Conservation (phyloP, 1,140 invertebrate species). For the Nephila pilipes region DNA sequence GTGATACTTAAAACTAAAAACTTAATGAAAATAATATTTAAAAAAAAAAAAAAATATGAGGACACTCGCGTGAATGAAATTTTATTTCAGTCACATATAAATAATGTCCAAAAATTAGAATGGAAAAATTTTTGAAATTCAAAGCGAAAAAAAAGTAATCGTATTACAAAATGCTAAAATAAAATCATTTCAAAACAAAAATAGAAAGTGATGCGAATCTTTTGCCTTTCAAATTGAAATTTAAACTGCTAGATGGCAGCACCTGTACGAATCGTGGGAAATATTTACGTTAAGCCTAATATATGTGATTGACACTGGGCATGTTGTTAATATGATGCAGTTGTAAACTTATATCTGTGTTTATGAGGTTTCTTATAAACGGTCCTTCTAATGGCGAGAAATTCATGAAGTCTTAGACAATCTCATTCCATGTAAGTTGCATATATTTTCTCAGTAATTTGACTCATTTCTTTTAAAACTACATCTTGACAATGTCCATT, state of each 20-base stretch:
- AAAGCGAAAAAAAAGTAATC: too few species aligned
- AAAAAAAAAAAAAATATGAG: too few species aligned
- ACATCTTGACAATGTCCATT: slow-evolving; percentile 21
- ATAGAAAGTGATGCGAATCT: too few species aligned
- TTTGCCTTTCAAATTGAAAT: not conserved
- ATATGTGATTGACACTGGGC: not conserved
- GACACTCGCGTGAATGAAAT: too few species aligned
- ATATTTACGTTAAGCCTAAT: slow-evolving; percentile 22
- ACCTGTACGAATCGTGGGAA: slow-evolving; percentile 10
- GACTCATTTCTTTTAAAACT: not conserved
- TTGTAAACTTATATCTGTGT: not conserved
- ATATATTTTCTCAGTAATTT: not conserved
- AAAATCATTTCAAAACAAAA: too few species aligned
- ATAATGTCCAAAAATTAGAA: too few species aligned
- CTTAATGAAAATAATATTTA: too few species aligned
- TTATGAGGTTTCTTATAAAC: not conserved
- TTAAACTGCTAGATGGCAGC: slow-evolving; percentile 28
- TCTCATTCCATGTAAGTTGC: not conserved
- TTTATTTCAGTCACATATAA: too few species aligned
- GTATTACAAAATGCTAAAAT: too few species aligned
- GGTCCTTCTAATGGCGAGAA: not conserved
- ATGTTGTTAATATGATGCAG: slow-evolving; percentile 15
- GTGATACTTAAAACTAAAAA: too few species aligned
- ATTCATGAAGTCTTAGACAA: slow-evolving; percentile 18
- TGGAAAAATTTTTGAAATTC: too few species aligned